These are phyloP conservation scores for Echinarachnius parma DNA, from an alignment of 53 echinoderm and acorn worm genomes.

Conservation along the genomic window DNA sequence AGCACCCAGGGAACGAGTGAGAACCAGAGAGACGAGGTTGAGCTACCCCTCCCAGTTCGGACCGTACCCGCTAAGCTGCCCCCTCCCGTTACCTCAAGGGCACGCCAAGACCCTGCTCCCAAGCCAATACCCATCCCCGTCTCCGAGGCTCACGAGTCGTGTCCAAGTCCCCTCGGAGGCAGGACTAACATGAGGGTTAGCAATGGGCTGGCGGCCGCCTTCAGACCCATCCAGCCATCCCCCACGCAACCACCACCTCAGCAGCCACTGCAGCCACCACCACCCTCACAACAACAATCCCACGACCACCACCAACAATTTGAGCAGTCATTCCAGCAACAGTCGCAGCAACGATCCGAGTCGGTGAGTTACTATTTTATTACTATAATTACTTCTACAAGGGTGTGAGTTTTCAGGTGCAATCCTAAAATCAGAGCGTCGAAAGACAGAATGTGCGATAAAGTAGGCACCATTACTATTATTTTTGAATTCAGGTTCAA, in stretches of 20 bases:
- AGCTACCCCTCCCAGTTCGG: neutral
- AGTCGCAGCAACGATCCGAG: too few species aligned
- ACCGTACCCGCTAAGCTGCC: neutral
- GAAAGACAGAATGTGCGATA: too few species aligned
- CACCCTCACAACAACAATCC: neutral
- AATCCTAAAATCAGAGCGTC: too few species aligned
- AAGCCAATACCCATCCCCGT: constrained; percentile 25
- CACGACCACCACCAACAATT: too few species aligned
- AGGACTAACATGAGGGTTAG: constrained; percentile 30
- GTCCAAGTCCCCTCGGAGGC: constrained; percentile 19
- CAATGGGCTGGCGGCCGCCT: constrained; percentile 60
- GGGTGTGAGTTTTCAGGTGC: too few species aligned
- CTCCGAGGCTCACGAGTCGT: neutral
- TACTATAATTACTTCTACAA: too few species aligned
- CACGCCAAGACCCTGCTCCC: neutral
- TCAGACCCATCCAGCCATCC: constrained; percentile 53
- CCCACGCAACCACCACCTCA: neutral
- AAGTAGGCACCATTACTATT: too few species aligned
- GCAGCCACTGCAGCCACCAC: neutral
- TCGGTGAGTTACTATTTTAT: too few species aligned
- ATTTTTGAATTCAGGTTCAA: too few species aligned
- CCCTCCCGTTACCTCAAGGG: neutral
- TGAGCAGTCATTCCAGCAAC: too few species aligned
- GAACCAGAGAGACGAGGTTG: constrained; percentile 5
- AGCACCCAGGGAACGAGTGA: constrained; percentile 31